Evolutionary conservation across 2,113 vertebrate species (phyloP).

Genomic region (Osmerus mordax): DNA sequence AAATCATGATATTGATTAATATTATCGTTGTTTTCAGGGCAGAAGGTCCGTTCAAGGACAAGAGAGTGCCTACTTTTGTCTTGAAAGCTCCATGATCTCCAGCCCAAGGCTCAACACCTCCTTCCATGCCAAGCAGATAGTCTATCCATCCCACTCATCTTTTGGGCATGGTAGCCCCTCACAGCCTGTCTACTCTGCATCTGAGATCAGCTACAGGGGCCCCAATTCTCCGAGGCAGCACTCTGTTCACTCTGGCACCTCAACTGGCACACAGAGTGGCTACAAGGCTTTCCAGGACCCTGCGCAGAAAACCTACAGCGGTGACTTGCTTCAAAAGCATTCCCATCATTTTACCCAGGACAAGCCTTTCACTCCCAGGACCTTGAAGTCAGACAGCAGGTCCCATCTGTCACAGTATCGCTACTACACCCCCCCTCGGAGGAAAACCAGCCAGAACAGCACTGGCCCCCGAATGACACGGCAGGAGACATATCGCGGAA

Average conservation of each 20-base stretch:
- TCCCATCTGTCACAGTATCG: slow-evolving; percentile 83
- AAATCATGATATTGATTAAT: not conserved
- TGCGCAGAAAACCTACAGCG: slow-evolving; percentile 68
- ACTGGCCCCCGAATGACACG: slow-evolving; percentile 10
- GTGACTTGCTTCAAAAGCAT: slow-evolving; percentile 87
- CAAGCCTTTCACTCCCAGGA: slow-evolving; percentile 87
- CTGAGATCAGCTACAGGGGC: slow-evolving; percentile 53
- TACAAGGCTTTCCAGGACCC: slow-evolving; percentile 68
- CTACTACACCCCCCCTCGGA: slow-evolving; percentile 82
- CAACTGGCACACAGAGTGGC: slow-evolving; percentile 39
- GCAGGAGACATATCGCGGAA: slow-evolving; percentile 74
- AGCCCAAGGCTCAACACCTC: slow-evolving; percentile 61
- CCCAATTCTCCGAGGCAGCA: slow-evolving; percentile 44
- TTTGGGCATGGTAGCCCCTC: slow-evolving; percentile 8
- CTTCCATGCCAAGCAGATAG: slow-evolving; percentile 62
- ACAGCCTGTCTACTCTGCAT: slow-evolving; percentile 40
- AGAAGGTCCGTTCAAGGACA: slow-evolving; percentile 54
- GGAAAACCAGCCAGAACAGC: slow-evolving; percentile 55
- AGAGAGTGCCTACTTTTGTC: slow-evolving; percentile 46
- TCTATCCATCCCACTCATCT: slow-evolving; percentile 51
- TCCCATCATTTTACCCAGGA: slow-evolving; percentile 77
- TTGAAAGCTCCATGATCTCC: slow-evolving; percentile 56
- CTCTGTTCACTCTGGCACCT: slow-evolving; percentile 37
- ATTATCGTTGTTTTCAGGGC: slow-evolving; percentile 54
- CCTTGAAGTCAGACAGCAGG: slow-evolving; percentile 81